Conservation (phyloP, 1,140 invertebrate genomes). For the Papilio aristodemus region DNA sequence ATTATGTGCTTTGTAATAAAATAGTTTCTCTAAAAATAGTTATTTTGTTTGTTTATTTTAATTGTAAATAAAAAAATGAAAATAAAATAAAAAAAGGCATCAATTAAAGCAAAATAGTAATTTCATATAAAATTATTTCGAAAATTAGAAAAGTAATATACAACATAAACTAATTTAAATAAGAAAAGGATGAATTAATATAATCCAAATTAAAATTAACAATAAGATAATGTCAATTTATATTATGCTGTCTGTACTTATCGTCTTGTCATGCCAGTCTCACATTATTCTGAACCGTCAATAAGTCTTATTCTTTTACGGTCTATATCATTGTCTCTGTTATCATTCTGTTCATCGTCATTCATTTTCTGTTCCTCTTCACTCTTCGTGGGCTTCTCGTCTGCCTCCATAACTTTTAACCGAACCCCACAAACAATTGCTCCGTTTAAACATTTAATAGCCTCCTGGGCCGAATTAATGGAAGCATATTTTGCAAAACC, state of each 20-base stretch:
- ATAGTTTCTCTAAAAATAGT: not conserved
- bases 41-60: not conserved
- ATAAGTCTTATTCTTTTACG: slow-evolving; percentile 62
- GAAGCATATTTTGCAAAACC: slow-evolving; percentile 95
- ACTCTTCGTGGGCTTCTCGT: slow-evolving; percentile 82
- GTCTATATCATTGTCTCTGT: slow-evolving; percentile 52
- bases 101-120: slow-evolving; percentile 13
- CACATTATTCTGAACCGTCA: slow-evolving; percentile 36
- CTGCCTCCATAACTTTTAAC: slow-evolving; percentile 93
- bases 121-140: slow-evolving; percentile 4
- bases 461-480: slow-evolving; percentile 88
- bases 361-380: slow-evolving; percentile 42
- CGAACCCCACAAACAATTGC: slow-evolving; percentile 90
- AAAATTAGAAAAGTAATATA: slow-evolving; percentile 4
- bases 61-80: not conserved
- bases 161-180: slow-evolving; percentile 18
- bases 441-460: slow-evolving; percentile 88
- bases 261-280: slow-evolving; percentile 30
- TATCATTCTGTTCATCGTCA: slow-evolving; percentile 44
- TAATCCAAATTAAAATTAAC: slow-evolving; percentile 8
- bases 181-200: not conserved
- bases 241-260: slow-evolving; percentile 37
- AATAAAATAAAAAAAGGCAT: slow-evolving; percentile 5
- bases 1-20: not conserved
- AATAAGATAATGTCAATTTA: slow-evolving; percentile 26